Evolutionary conservation across 2,888 invertebrate species (phyloP), one percentile per base, ranked within the genome.

Genomic region (Corbicula japonica): DNA sequence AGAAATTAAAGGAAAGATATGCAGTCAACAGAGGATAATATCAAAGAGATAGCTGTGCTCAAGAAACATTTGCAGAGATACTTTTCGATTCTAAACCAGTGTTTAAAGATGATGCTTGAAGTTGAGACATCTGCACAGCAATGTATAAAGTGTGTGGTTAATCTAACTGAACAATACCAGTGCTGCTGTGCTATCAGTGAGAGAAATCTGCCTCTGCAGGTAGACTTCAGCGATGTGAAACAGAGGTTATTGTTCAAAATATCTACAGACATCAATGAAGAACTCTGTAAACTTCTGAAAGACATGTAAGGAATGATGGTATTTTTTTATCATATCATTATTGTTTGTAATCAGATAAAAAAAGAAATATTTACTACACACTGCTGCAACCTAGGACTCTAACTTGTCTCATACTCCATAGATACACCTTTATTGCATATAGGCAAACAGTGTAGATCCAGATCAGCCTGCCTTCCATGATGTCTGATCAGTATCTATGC

Each of bases 101-200:
- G 66, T 41, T 23, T 23, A 21, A 35, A 41, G n/a, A 28, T 32
- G n/a, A 52, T 66, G 2, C 15, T 10, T 30, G 66, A 66, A 38
- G 35, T 54, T 18, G 52, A 54, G 26, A 30, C 4, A 26, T 2
- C 21, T 0, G 30, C 54, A 8, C 15, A 30, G 18, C 66, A 38
- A 41, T 41, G 54, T 54, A 54, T 66, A 66, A 52, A 66, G 41
- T 54, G 35, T 18, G 50, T 66, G 15, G 28, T 18, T n/a, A 66
- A 66, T 35, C 66, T 66, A n/a, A 54, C 54, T 8, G 66, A 66
- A 66, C 66, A 66, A 50, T 66, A 35, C 32, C 66, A 66, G 35
- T 54, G 66, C 23, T 66, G 66, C 30, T 21, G 15, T 35, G 41
- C n/a, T 54, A 41, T 54, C 30, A 35, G 8, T n/a, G 35, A 35